Evolutionary conservation across 2,888 invertebrate species (phyloP).

Genomic region (Trissoscelio sp.): DNA sequence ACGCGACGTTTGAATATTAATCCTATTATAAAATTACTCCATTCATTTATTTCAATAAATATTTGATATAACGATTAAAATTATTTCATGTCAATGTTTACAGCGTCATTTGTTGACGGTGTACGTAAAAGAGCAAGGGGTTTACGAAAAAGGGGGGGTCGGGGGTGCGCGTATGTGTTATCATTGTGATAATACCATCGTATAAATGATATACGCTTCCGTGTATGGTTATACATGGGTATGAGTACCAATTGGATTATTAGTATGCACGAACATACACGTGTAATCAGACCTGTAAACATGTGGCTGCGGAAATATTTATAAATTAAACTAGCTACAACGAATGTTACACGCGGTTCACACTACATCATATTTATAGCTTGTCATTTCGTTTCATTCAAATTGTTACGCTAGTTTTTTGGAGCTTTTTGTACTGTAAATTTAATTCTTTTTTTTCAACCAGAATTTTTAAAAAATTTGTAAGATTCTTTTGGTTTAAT

Average conservation of each 20-base stretch:
- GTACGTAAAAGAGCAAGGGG: too few species aligned
- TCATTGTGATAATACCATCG: slow-evolving; percentile 39
- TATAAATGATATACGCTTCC: slow-evolving; percentile 55
- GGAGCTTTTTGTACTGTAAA: too few species aligned
- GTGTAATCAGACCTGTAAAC: slow-evolving; percentile 63
- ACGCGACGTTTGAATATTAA: slow-evolving; percentile 21
- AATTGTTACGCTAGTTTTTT: too few species aligned
- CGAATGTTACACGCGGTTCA: slow-evolving; percentile 19
- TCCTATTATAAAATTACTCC: slow-evolving; percentile 35
- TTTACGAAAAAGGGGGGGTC: too few species aligned
- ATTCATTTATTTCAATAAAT: slow-evolving; percentile 47
- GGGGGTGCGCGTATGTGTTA: slow-evolving; percentile 35
- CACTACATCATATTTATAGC: slow-evolving; percentile 35
- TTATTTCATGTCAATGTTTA: slow-evolving; percentile 59
- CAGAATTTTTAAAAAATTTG: too few species aligned
- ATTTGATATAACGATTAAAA: slow-evolving; percentile 45
- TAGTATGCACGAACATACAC: slow-evolving; percentile 61
- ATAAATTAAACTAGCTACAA: slow-evolving; percentile 40
- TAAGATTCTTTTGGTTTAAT: background rate
- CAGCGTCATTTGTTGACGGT: slow-evolving; percentile 35
- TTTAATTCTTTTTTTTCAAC: too few species aligned
- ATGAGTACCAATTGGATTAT: slow-evolving; percentile 47
- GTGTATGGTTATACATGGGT: slow-evolving; percentile 39
- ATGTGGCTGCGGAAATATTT: slow-evolving; percentile 58
- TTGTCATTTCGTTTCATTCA: slow-evolving; percentile 33